Base-by-base conservation (phyloP, 2,797 vertebrate genomes). In the Micropoecilia bifurca region DNA sequence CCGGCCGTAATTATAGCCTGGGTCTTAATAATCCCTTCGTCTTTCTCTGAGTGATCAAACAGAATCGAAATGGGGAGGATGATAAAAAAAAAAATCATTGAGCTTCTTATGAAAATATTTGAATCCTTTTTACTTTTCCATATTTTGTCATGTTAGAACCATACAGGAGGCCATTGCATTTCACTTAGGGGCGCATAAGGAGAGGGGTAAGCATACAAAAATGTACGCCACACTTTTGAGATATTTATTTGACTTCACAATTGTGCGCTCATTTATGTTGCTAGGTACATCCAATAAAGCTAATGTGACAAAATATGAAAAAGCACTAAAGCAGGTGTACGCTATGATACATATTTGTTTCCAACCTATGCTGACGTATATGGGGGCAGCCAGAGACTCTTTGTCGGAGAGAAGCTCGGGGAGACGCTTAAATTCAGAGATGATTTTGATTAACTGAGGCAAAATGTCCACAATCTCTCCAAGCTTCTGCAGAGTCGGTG, bases 21-120 rank as follows among this genome's bases (percentile, higher is more conserved):
- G 82, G 97, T 96, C 94, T 97, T 97, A 91, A 77, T 95, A 81
- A 98, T 96, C 77, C 97, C 96, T 66, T 97, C 96, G 6, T 98
- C 97, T 61, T 95, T 93, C 71, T 96, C 97, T 98, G 78, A 76
- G 74, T 9, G 63, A 79, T 53, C 4, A 76, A 78, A 79, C 53
- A 76, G 5, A 7, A 78, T 6, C 16, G 75, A 18, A 28, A 28
- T 30, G 71, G 73, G 25, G 53, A 14, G 0, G 14, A 16, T 28
- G 22, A 12, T 4, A 46, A 10, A 33, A 33, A 10, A 33, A 33
- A 33, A 48, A 61, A 83, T 43, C 28, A 73, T 5, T 25, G 7
- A 8, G 10, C 22, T 53, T 53, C 13, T 33, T 61, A 33, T 33
- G 20, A 74, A n/a, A 43, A 57, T 4, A 43, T 18, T 53, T 14